Evolutionary conservation across 2,113 vertebrate genomes (phyloP), one percentile per base, ranked within the genome.

Genomic region (Tragulus kanchil): DNA sequence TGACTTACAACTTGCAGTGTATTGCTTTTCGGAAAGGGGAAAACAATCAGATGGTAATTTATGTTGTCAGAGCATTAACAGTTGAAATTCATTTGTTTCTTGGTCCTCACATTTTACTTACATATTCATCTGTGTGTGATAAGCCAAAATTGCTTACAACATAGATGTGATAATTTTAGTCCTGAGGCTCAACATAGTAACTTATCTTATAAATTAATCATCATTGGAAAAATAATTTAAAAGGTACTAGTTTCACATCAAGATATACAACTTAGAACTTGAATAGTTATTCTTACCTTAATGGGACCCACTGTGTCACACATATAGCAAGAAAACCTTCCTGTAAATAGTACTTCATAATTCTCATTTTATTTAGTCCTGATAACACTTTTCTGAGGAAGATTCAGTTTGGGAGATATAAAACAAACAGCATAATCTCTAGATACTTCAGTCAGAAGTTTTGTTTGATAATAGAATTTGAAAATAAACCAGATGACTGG

Each of bases 11-110:
- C 62, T 75, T 56, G 4, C 45, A 26, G 2, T 45, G 23, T 95
- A 85, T 94, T 85, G 86, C 7, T 91, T 97, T 97, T n/a, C 92
- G 82, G n/a, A 81, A 86, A 96, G 31, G 48, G 6, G 45, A 62
- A 96, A 78, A 36, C 95, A 88, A 89, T 93, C 67, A 94, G 91
- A 79, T 85, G 93, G 95, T 93, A 95, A 90, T 71, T 84, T 97
- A 92, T 69, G 84, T 17, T 93, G 67, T 95, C 42, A 79, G 54
- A 96, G 69, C 83, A 71, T 94, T 94, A 77, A 54, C 92, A 31
- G 42, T 16, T 88, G 61, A 85, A 96, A 97, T 95, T 8, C 94
- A 92, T 79, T 95, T 94, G 73, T 97, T 98, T 96, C 50, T 48
- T 69, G 3, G 9, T 71, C 42, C 42, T 61, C 77, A 54, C 21